Percentiles rank a stretch among this genome's conserved stretches.
These are phyloP conservation scores for Sesamia nonagrioides DNA, from an alignment of 1,140 invertebrate species.

Conservation along the genomic window DNA sequence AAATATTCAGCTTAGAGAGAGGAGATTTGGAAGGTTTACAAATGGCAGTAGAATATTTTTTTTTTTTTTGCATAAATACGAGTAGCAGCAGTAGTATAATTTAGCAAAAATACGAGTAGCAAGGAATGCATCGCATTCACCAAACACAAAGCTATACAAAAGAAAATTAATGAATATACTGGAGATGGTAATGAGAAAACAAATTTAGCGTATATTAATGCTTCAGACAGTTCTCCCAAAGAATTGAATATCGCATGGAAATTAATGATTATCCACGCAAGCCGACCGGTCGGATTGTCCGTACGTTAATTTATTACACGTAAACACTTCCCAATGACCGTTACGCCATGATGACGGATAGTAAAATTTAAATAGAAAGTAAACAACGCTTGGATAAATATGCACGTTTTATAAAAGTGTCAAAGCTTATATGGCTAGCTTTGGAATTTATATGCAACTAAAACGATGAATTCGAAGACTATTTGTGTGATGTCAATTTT, in stretches of 20 bases:
- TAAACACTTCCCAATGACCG: constrained; percentile 45
- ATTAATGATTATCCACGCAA: constrained; percentile 40
- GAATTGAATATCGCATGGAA: constrained; percentile 30
- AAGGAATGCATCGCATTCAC: not conserved
- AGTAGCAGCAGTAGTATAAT: constrained; percentile 3
- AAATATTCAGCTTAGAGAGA: not conserved
- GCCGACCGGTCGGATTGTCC: constrained; percentile 22
- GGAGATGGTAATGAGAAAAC: constrained; percentile 29
- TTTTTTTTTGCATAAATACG: constrained; percentile 27
- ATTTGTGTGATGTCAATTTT: constrained; percentile 20
- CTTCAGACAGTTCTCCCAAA: constrained; percentile 32
- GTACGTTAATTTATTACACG: constrained; percentile 43
- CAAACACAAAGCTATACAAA: not conserved
- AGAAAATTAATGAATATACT: constrained; percentile 36
- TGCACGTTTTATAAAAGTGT: constrained; percentile 47
- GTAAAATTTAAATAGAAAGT: constrained; percentile 49
- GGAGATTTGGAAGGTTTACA: not conserved
- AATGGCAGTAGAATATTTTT: not conserved
- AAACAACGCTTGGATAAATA: constrained; percentile 41
- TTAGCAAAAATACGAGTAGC: constrained; percentile 15
- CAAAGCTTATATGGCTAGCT: constrained; percentile 32
- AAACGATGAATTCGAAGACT: constrained; percentile 19
- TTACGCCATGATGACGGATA: constrained; percentile 44
- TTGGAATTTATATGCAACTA: constrained; percentile 34
- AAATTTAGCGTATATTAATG: constrained; percentile 37